Conservation (phyloP, 37 sponge, comb jelly and placozoan genomes). For the Agelas oroides region DNA sequence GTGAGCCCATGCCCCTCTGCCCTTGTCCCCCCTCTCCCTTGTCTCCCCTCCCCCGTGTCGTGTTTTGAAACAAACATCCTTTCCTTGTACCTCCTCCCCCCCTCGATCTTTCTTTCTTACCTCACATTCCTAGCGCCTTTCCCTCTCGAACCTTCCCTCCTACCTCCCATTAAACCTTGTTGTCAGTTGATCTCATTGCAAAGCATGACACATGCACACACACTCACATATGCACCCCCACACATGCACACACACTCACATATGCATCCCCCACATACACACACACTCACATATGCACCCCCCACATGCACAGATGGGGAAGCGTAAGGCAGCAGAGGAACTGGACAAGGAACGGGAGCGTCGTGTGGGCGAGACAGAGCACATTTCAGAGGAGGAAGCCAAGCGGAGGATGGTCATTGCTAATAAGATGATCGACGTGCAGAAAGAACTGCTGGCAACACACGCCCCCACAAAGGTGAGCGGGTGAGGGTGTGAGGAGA, state of each 20-base stretch:
- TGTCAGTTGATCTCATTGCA: too few species aligned
- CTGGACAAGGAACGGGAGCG: constrained; percentile 48
- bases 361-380: constrained; percentile 24
- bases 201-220: too few species aligned
- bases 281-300: too few species aligned
- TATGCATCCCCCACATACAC: too few species aligned
- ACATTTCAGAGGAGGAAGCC: constrained; percentile 49
- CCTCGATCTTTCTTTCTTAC: too few species aligned
- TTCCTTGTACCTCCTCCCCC: too few species aligned
- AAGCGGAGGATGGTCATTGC: constrained; percentile 47
- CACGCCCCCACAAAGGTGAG: constrained; percentile 60
- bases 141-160: too few species aligned
- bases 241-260: too few species aligned
- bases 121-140: too few species aligned
- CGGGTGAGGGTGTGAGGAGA: background rate
- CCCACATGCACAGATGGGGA: constrained; percentile 35
- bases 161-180: too few species aligned
- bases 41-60: background rate
- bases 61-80: too few species aligned
- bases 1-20: constrained; percentile 15
- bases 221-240: too few species aligned
- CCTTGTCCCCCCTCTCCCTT: background rate
- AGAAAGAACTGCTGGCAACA: constrained; percentile 68
- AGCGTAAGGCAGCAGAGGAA: constrained; percentile 18
- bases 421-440: constrained; percentile 59